Conservation (phyloP, 1,140 invertebrate genomes). For the Caenorhabditis tropicalis region DNA sequence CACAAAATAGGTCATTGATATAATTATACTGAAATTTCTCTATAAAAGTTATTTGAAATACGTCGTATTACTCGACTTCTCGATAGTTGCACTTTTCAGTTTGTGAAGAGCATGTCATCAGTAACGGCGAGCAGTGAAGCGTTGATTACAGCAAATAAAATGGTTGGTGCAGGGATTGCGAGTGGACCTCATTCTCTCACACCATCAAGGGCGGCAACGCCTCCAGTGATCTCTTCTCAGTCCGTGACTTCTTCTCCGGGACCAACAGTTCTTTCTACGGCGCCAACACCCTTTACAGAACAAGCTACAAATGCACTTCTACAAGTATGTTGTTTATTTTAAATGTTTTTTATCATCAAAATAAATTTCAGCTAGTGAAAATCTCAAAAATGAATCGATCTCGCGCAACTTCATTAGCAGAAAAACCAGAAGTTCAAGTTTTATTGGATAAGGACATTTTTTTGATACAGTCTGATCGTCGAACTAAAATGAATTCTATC, state of each 20-base stretch:
- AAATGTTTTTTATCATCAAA: not conserved
- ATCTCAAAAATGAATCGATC: not conserved
- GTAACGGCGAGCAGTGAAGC: not conserved
- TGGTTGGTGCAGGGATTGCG: not conserved
- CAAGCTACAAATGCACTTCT: not conserved
- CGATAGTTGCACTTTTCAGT: no score
- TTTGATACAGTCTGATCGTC: constrained; percentile 17
- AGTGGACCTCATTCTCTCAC: not conserved
- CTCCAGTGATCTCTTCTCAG: not conserved
- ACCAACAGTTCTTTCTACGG: not conserved
- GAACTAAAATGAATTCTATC: constrained; percentile 12
- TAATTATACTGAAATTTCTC: no score
- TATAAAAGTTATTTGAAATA: no score
- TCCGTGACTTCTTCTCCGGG: not conserved
- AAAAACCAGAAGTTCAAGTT: constrained; percentile 42
- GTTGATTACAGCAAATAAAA: not conserved
- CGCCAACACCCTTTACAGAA: not conserved
- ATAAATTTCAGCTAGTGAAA: not conserved
- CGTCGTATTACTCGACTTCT: no score
- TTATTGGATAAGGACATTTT: constrained; percentile 50
- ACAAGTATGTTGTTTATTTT: not conserved
- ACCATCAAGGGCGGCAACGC: not conserved
- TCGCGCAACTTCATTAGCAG: not conserved
- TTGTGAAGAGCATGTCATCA: not conserved
- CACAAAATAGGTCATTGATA: no score